Conservation (phyloP, 2,797 vertebrate species). For the Peromyscus attwateri region DNA sequence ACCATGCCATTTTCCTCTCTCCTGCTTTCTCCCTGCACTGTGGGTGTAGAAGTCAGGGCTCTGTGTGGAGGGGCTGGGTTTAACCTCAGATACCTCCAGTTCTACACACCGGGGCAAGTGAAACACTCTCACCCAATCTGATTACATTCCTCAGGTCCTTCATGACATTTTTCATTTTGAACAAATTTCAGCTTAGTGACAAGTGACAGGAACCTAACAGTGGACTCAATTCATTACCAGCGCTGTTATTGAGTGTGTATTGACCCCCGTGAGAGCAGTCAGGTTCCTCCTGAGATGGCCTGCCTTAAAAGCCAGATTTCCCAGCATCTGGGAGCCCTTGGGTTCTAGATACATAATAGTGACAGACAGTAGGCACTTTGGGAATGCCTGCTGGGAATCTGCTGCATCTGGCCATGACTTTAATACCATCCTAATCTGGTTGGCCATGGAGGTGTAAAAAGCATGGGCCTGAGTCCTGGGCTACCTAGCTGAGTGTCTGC, state of each 20-base stretch:
- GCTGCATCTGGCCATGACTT: neutral
- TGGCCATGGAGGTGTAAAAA: neutral
- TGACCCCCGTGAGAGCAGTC: neutral
- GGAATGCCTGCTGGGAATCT: neutral
- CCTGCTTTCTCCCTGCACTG: rapidly evolving
- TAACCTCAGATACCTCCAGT: neutral
- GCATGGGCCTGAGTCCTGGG: neutral
- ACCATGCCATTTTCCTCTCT: neutral
- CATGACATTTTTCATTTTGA: constrained; percentile 33
- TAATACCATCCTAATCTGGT: neutral
- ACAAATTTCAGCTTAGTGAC: neutral
- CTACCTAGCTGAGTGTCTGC: neutral
- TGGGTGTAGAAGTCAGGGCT: neutral
- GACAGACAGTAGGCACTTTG: neutral
- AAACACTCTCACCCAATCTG: neutral
- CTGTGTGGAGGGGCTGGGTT: neutral
- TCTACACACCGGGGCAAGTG: neutral
- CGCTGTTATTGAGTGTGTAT: neutral
- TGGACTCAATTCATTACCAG: neutral
- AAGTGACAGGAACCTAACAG: neutral
- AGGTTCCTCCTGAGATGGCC: neutral
- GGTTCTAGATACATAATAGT: neutral
- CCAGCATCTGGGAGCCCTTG: neutral
- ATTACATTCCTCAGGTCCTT: neutral
- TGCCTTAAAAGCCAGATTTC: neutral